These are phyloP conservation scores for Listronotus bonariensis DNA, from an alignment of 1,140 invertebrate genomes.

Conservation along the genomic window DNA sequence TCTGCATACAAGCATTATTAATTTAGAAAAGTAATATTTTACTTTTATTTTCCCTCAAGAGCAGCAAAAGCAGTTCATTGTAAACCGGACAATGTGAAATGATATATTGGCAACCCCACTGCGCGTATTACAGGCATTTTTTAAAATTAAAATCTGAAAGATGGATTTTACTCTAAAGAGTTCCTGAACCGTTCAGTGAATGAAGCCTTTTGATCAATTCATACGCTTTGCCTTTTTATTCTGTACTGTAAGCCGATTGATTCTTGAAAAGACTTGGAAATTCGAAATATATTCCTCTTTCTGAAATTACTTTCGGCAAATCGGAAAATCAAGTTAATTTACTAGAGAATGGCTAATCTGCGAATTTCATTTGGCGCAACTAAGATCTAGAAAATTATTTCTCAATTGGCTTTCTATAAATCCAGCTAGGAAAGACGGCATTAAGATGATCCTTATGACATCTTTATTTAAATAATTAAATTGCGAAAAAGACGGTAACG, in stretches of 20 bases:
- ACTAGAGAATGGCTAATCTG: constrained; percentile 29
- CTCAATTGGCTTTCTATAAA: constrained; percentile 10
- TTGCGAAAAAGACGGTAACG: too few relatives aligned
- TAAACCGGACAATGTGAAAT: constrained; percentile 4
- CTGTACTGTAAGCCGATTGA: constrained; percentile 36
- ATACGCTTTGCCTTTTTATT: constrained; percentile 12
- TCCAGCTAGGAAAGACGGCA: not conserved
- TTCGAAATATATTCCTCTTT: constrained; percentile 30
- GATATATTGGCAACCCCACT: constrained; percentile 12
- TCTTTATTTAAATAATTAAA: too few relatives aligned
- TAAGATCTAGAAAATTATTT: constrained; percentile 24
- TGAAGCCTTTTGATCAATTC: too few relatives aligned
- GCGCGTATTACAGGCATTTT: constrained; percentile 21
- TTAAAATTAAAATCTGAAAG: constrained; percentile 35
- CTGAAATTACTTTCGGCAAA: constrained; percentile 29
- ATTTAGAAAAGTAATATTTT: constrained; percentile 18
- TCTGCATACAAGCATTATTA: constrained; percentile 13
- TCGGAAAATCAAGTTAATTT: constrained; percentile 31
- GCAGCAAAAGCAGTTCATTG: constrained; percentile 4
- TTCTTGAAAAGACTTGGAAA: constrained; percentile 32
- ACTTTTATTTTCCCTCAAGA: constrained; percentile 8
- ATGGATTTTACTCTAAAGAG: constrained; percentile 33
- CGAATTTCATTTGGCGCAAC: constrained; percentile 16
- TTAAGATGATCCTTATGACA: too few relatives aligned
- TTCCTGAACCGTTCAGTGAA: constrained; percentile 23